Evolutionary conservation across 64 coral and sea anemone genomes (phyloP).

Genomic region (Anthopleura sola): DNA sequence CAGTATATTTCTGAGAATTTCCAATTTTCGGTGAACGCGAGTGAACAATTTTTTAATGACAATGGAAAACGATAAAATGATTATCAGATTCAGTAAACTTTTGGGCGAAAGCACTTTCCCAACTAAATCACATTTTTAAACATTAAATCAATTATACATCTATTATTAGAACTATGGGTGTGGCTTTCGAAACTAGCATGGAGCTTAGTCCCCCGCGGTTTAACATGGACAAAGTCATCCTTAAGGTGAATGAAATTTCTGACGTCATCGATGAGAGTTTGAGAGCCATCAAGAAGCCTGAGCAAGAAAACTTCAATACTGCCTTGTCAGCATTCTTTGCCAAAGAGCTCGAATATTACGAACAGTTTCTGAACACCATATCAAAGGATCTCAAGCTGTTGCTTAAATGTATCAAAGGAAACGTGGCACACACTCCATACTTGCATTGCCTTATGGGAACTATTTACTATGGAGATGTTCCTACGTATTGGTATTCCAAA

Average conservation of each 20-base stretch:
- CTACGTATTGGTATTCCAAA: not conserved
- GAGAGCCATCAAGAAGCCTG: not conserved
- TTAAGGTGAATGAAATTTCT: not conserved
- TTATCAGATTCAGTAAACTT: too few species aligned
- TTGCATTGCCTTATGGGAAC: slow-evolving; percentile 18
- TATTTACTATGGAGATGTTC: not conserved
- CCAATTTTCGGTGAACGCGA: too few species aligned
- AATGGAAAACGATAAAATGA: too few species aligned
- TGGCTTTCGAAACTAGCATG: not conserved
- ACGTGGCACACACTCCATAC: slow-evolving; percentile 17
- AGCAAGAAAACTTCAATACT: not conserved
- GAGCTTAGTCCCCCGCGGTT: not conserved
- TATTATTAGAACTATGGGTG: not conserved
- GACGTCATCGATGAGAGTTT: not conserved
- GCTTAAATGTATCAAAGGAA: slow-evolving; percentile 2
- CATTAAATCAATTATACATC: not conserved
- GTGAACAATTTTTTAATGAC: too few species aligned
- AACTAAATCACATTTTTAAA: not conserved
- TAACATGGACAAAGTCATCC: not conserved
- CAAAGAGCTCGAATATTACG: slow-evolving; percentile 22
- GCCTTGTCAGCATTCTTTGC: slow-evolving; percentile 23
- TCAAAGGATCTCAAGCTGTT: slow-evolving; percentile 14
- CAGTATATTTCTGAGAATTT: too few species aligned
- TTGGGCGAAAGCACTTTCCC: too few species aligned
- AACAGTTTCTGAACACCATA: not conserved